Evolutionary conservation across 2,797 vertebrate species (phyloP), one percentile per base, ranked within the genome.

Genomic region (Acanthiza pusilla): DNA sequence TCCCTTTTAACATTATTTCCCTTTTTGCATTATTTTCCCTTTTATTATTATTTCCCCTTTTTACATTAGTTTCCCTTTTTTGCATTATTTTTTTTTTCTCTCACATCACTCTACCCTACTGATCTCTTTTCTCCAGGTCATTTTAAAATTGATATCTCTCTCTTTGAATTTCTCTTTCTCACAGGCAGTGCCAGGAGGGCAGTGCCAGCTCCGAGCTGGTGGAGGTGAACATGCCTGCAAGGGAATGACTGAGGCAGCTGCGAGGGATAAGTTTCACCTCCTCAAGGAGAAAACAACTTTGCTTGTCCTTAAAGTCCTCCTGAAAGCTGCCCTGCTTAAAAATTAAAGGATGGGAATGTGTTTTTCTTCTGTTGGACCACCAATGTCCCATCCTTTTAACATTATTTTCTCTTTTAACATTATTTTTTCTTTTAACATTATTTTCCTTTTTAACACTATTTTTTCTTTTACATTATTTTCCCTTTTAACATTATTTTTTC

Each of bases 161-260:
- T 43, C 42, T 45, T 45, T 45, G 45, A 45, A 45, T 45, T 45
- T 45, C 45, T 45, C 45, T 21, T 45, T 45, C 45, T 45, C 61
- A 29, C 0, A 1, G 40, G 67, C 70, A 15, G 67, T 26, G 72
- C 90, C 68, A 65, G 40, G 55, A 82, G 51, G 83, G 29, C 71
- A 87, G 60, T 7, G 2, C 50, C 4, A 16, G 82, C n/a, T 30
- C 61, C 4, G 70, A 6, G 17, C 55, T 54, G 51, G 70, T 29
- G 26, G n/a, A 76, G 80, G 65, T 82, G 87, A 95, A n/a, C 2
- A 0, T 72, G 67, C 73, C 77, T 71, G 58, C 47, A 23, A 16
- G 78, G 78, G 91, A 95, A 13, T 34, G 89, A 87, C 72, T 23
- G 38, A 54, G 84, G 81, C 92, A 92, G 92, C 92, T 95, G 91